Base-by-base conservation (phyloP, 2,113 vertebrate genomes). In the Albula goreensis region DNA sequence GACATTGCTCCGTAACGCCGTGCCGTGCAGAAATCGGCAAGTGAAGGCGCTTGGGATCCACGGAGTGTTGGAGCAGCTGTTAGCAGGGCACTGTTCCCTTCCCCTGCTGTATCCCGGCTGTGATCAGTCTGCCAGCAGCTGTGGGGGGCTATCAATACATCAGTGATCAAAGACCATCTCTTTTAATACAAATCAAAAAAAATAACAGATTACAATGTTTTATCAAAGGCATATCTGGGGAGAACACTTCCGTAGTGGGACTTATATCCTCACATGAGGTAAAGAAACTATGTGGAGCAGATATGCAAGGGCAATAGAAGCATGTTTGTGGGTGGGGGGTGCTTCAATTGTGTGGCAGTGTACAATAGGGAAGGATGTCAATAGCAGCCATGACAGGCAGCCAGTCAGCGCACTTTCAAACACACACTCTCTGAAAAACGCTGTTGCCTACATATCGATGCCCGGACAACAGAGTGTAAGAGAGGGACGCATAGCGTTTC, bases 391-490 rank as follows among this genome's bases (percentile, higher is more conserved):
- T n/a, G 0, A 51, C 63, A 91, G 89, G 89, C 90, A 87, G 93
- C 93, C 90, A 87, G 93, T 93, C 89, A 89, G 88, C 79, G 88
- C 92, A 92, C 92, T 95, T 95, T 94, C 93, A 95, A 86, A 93
- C 92, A 93, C 90, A 89, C 91, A 90, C 88, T 85, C 88, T 91
- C 89, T 90, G 89, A 90, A 87, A 90, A 88, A 89, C 85, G 93
- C 88, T 92, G 92, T 90, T 92, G 90, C 91, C 91, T 93, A 84
- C 86, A 88, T 90, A 88, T 95, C 95, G 88, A 91, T 93, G 93
- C 92, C 86, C 81, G 90, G 94, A 88, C 86, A 87, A 50, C 88
- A 91, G 91, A 81, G 89, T 87, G 88, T 92, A 86, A 90, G 56
- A 83, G 92, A 94, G 92, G 85, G 90, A 89, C 80, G 92, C 17